These are phyloP conservation scores for Potamilus streckersoni DNA, from an alignment of 1,140 invertebrate genomes.

Conservation along the genomic window DNA sequence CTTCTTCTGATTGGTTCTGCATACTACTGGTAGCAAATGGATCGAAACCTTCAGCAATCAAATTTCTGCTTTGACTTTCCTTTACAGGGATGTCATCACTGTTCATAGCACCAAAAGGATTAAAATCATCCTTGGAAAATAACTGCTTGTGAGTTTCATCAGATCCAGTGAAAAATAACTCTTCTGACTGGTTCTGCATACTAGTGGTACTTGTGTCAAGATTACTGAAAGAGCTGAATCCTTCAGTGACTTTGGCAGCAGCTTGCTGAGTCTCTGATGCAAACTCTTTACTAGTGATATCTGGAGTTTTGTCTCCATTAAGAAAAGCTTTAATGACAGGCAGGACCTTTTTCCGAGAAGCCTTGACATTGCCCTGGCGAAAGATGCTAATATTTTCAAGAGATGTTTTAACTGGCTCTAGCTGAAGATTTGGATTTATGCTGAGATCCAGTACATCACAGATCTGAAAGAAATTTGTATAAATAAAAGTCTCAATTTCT, in stretches of 20 bases:
- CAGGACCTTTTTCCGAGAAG: slow-evolving; percentile 60
- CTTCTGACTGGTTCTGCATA: neutral
- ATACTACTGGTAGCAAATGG: too few relatives aligned
- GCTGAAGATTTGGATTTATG: slow-evolving; percentile 40
- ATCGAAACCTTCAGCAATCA: too few relatives aligned
- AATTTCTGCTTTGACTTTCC: too few relatives aligned
- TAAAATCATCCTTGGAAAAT: too few relatives aligned
- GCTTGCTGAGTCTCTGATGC: slow-evolving; percentile 5
- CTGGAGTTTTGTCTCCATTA: slow-evolving; percentile 41
- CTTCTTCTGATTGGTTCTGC: too few relatives aligned
- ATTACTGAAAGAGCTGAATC: slow-evolving; percentile 1
- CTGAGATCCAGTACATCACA: slow-evolving; percentile 39
- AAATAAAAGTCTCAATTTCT: too few relatives aligned
- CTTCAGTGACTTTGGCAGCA: slow-evolving; percentile 7
- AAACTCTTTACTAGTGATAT: slow-evolving; percentile 31
- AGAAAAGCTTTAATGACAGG: slow-evolving; percentile 57
- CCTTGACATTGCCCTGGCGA: slow-evolving; percentile 57
- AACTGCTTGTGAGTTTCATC: neutral
- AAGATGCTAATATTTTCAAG: slow-evolving; percentile 43
- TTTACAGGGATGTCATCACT: too few relatives aligned
- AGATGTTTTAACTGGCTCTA: slow-evolving; percentile 29
- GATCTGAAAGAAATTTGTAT: slow-evolving; percentile 41
- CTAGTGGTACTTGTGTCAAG: neutral
- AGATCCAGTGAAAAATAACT: neutral
- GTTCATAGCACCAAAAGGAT: too few relatives aligned